Evolutionary conservation across 2,797 vertebrate species (phyloP), one percentile per base, ranked within the genome.

Genomic region (Chaunax sp.): DNA sequence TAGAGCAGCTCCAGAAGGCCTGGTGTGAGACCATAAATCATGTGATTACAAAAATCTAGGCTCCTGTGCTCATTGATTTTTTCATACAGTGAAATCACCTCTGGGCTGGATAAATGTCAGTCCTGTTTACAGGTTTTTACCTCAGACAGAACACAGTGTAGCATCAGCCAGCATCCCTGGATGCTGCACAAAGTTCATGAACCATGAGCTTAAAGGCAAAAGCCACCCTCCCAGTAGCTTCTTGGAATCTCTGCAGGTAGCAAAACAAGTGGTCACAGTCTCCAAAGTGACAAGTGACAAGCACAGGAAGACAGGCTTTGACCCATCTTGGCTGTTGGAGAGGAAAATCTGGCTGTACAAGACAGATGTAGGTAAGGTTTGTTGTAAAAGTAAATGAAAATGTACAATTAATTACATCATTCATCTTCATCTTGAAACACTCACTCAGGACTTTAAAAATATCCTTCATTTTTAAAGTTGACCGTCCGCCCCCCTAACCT

Each of bases 1-100:
- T 40, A 30, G 41, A 33, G 60, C 26, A 22, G 72, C 68, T 72
- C 82, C 53, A 58, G 58, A 40, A 51, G 52, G 65, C 72, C 40
- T 57, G 54, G 66, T 64, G 64, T 51, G 59, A 57, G 23, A 64
- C 63, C 45, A 67, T 78, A 72, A 75, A 86, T 83, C 71, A 81
- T 71, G 45, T 78, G 80, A 87, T 89, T 64, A 84, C 61, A 70
- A 60, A 82, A 67, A 76, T 80, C 56, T 58, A 68, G 59, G 50
- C 49, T 77, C 52, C 28, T 23, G 70, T 77, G 66, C 85, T 85
- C 33, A 47, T 56, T 74, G 81, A 82, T 62, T 86, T 82, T 78
- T 69, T 83, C 71, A 52, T 77, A 52, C 16, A 54, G 30, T 25
- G 69, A 77, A 37, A 78, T 81, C 62, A 74, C 46, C 78, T 73